A percentile compares a stretch with the other conserved stretches of the same genome.
Evolutionary conservation across 2,888 invertebrate species (phyloP).

Genomic region (Rotaria macrura): DNA sequence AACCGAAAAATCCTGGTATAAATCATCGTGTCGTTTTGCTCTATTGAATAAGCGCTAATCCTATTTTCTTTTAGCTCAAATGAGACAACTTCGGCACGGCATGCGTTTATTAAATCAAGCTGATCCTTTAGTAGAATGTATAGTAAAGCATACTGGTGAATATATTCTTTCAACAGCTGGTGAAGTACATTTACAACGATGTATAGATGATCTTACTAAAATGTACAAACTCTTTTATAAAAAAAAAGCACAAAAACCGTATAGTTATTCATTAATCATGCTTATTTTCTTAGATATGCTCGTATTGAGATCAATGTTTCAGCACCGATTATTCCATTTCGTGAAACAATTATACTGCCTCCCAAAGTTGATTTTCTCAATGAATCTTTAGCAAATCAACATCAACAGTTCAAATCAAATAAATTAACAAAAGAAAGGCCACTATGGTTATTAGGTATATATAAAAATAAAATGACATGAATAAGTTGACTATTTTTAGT

Average conservation of each 20-base stretch:
- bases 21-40: conserved; percentile 35
- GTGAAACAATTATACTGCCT: conserved; percentile 76
- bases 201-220: conserved; percentile 72
- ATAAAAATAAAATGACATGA: no score
- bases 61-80: conserved; percentile 53
- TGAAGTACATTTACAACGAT: conserved; percentile 88
- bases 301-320: conserved; percentile 69
- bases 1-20: conserved; percentile 56
- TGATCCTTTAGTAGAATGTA: conserved; percentile 69
- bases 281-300: conserved; percentile 52
- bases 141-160: conserved; percentile 81
- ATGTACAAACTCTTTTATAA: neutral
- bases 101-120: conserved; percentile 78
- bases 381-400: conserved; percentile 61
- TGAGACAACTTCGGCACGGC: conserved; percentile 58
- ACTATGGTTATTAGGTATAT: conserved; percentile 42
- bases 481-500: neutral
- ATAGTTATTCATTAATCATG: no score
- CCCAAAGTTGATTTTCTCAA: conserved; percentile 73
- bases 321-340: conserved; percentile 85
- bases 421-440: conserved; percentile 35
- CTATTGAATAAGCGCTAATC: neutral
- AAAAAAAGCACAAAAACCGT: neutral
- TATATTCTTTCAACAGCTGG: conserved; percentile 86
- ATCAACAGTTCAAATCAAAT: neutral